Percentiles rank a stretch among this genome's conserved stretches.
phyloP scores from a whole-genome alignment of 2,888 invertebrate species.

The Adelphocoris suturalis region DNA sequence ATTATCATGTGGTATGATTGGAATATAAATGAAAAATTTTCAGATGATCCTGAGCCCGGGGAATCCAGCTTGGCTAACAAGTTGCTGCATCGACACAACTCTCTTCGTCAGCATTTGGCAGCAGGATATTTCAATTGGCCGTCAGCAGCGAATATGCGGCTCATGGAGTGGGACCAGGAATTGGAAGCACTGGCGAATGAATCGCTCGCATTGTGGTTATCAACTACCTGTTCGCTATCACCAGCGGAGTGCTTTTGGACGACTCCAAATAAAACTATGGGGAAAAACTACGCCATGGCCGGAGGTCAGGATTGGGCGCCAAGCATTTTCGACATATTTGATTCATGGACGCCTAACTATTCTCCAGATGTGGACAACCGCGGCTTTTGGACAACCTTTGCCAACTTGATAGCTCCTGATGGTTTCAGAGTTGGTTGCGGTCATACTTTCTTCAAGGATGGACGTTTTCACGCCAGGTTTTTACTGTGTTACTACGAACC shows the following conservation, averaged over 20 bases:
- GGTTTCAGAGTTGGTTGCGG: not conserved
- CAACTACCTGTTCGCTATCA: not conserved
- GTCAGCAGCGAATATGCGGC: constrained; percentile 10
- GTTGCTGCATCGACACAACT: not conserved
- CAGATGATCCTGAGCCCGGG: too few relatives aligned
- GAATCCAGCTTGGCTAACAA: not conserved
- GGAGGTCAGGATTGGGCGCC: not conserved
- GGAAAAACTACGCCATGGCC: constrained; percentile 26
- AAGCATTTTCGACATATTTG: not conserved
- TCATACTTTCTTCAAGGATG: not conserved
- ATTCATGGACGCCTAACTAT: not conserved
- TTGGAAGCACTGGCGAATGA: not conserved
- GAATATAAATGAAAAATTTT: too few relatives aligned
- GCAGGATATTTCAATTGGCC: not conserved
- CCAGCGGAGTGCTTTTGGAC: constrained; percentile 19
- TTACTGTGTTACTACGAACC: constrained; percentile 29
- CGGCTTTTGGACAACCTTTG: not conserved
- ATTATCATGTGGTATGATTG: too few relatives aligned
- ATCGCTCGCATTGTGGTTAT: constrained; percentile 6
- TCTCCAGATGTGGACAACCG: not conserved
- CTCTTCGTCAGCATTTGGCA: not conserved
- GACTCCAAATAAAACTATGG: not conserved
- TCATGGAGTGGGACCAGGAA: constrained; percentile 35
- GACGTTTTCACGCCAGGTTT: not conserved
- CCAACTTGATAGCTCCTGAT: not conserved